Conservation (phyloP, 2,797 vertebrate species). For the Artibeus lituratus region DNA sequence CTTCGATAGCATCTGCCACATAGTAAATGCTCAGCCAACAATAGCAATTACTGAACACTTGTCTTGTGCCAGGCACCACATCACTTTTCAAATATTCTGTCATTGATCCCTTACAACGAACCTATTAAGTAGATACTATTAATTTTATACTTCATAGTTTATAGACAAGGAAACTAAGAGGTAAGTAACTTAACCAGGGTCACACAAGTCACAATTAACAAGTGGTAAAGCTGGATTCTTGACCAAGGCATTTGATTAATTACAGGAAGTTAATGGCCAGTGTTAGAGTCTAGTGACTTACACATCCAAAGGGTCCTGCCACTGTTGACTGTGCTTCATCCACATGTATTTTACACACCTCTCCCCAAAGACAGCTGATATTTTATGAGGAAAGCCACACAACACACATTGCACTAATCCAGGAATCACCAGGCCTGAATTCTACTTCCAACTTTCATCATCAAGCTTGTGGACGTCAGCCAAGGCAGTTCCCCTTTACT, state of each 20-base stretch:
- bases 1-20: background rate
- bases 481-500: background rate
- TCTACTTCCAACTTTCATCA: background rate
- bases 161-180: background rate
- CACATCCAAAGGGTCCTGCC: background rate
- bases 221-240: background rate
- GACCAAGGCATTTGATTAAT: background rate
- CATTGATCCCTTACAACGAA: background rate
- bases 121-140: background rate
- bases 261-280: background rate
- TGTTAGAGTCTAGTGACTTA: background rate
- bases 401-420: background rate
- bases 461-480: background rate
- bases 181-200: background rate
- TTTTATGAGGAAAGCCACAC: background rate
- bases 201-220: background rate
- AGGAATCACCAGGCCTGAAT: background rate
- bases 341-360: background rate
- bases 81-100: background rate
- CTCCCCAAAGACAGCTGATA: background rate
- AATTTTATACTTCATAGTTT: background rate
- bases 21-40: background rate
- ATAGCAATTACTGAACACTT: background rate
- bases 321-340: background rate
- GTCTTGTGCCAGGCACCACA: fast-evolving